Evolutionary conservation across 2,113 vertebrate species (phyloP).

Genomic region (Sapayoa aenigma): DNA sequence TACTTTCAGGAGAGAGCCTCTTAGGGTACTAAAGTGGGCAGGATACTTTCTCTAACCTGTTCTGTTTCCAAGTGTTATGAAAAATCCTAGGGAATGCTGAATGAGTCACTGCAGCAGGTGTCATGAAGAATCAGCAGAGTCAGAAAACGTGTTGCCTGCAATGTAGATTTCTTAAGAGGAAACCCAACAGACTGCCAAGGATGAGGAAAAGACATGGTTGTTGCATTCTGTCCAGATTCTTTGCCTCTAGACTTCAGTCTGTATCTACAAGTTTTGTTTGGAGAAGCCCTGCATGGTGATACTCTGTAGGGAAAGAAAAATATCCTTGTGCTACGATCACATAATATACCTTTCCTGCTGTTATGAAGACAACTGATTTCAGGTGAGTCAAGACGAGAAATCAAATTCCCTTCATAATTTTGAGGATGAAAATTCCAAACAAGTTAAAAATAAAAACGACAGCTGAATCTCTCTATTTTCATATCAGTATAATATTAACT

Average conservation of each 20-base stretch:
- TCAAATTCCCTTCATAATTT: not conserved
- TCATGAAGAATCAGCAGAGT: not conserved
- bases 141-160: not conserved
- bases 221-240: not conserved
- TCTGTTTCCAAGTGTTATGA: not conserved
- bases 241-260: not conserved
- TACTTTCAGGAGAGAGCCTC: not conserved
- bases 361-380: not conserved
- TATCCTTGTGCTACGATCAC: accelerated
- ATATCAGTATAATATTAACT: not conserved
- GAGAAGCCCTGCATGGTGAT: not conserved
- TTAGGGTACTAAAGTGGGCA: not conserved
- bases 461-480: not conserved
- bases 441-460: not conserved
- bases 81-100: not conserved
- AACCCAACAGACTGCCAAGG: not conserved
- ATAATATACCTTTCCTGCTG: not conserved
- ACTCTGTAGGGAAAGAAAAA: not conserved
- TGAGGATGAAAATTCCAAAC: not conserved
- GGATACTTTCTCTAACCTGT: not conserved
- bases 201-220: not conserved
- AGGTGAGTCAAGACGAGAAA: not conserved
- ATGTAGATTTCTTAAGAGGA: not conserved
- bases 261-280: not conserved
- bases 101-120: not conserved